Base-by-base conservation (phyloP, 2,113 vertebrate genomes). In the Poicephalus meyeri region DNA sequence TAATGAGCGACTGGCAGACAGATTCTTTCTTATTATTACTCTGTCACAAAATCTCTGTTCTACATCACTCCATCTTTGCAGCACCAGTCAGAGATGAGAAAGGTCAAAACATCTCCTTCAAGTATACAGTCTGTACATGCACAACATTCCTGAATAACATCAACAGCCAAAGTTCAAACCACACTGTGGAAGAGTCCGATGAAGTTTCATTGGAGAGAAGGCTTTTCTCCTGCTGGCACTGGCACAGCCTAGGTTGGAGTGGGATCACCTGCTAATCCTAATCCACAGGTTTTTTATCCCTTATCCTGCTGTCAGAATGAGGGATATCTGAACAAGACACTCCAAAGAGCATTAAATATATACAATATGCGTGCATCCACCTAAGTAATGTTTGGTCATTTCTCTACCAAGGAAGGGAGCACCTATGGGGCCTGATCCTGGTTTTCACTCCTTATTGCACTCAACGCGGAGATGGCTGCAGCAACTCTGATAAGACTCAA, bases 11-110 rank as follows among this genome's bases (percentile, higher is more conserved):
- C 92, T 86, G 95, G 96, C 97, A 91, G 91, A 94, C 84, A 84
- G 86, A 95, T 92, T 96, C 89, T 93, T 97, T 96, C 95, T 97
- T 96, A 97, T 96, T 97, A 96, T 86, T 79, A 94, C 88, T 96
- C 95, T 97, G 97, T 96, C 97, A 97, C 85, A 94, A 97, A 96
- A 96, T 91, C 97, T 97, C 97, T 96, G 96, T 92, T 98, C 77
- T 92, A 91, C 86, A 88, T 96, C 97, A 93, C 61, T 96, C 95
- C 82, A 47, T 94, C 95, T 97, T 96, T 95, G 89, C 77, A 95
- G 86, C 80, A 85, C 66, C 66, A 89, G 91, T 50, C 96, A 96
- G 95, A 96, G 88, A 97, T 53, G 91, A 94, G 93, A 94, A 97
- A 97, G 97, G 94, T 93, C 95, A 97, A 46, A 93, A 55, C 78